phyloP scores from a whole-genome alignment of 2,797 vertebrate genomes.

The Rhodeus uyekii region DNA sequence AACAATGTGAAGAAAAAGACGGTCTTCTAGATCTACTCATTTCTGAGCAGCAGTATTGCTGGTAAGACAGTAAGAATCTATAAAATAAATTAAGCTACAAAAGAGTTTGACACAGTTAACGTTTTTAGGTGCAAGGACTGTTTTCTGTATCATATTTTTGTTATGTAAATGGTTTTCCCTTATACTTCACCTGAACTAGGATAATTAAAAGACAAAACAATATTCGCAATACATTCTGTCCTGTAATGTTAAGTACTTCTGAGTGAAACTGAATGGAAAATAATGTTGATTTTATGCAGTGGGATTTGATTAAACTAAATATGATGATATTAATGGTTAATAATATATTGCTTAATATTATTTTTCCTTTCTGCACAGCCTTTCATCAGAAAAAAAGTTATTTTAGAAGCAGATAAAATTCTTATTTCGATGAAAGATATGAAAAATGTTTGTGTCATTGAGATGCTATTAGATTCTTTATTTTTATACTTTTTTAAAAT shows the following conservation, averaged over 20 bases:
- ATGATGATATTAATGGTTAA: neutral
- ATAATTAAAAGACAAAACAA: neutral
- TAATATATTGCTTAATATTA: neutral
- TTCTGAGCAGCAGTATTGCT: constrained; percentile 80
- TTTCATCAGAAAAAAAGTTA: neutral
- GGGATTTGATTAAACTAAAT: neutral
- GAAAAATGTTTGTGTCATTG: neutral
- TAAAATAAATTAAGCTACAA: neutral
- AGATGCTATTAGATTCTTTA: neutral
- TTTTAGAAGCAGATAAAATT: neutral
- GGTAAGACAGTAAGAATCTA: constrained; percentile 66
- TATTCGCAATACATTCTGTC: neutral
- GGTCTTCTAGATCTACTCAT: constrained; percentile 77
- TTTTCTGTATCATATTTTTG: neutral
- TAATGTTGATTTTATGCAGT: neutral
- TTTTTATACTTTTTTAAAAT: neutral
- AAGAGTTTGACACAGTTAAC: neutral
- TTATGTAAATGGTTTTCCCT: neutral
- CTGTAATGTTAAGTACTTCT: neutral
- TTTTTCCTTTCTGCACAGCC: no score
- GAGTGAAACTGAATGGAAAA: neutral
- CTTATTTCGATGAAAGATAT: neutral
- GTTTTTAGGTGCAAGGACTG: neutral
- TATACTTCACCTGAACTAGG: neutral
- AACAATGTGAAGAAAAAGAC: constrained; percentile 55